phyloP scores from a whole-genome alignment of 2,113 vertebrate species.

The Pelodiscus sinensis region DNA sequence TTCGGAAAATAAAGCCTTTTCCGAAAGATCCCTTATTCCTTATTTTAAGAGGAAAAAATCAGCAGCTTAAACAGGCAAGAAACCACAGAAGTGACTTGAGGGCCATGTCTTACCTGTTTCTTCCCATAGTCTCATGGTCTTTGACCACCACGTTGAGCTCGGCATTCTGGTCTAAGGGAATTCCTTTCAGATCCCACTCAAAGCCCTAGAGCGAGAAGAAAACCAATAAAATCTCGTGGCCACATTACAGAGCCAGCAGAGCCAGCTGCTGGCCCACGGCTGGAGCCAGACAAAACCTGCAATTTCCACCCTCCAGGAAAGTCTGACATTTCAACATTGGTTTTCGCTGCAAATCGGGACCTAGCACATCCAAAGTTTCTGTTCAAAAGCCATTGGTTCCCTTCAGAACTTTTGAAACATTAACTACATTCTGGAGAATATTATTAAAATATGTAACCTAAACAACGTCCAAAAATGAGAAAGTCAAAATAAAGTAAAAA shows the following conservation, averaged over 20 bases:
- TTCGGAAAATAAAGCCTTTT: no score
- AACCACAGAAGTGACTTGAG: background rate
- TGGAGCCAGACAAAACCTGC: background rate
- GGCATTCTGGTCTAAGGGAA: constrained; percentile 85
- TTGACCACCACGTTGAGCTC: constrained; percentile 94
- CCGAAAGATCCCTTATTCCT: no score
- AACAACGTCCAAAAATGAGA: background rate
- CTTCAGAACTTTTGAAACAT: background rate
- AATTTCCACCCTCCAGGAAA: background rate
- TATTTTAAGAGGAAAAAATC: no score
- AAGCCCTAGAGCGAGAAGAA: constrained; percentile 82
- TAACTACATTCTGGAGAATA: background rate
- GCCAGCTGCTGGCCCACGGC: background rate
- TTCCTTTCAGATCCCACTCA: constrained; percentile 96
- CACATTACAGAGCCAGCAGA: background rate
- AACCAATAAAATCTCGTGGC: rapidly evolving
- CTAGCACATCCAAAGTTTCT: background rate
- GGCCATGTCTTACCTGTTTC: constrained; percentile 86
- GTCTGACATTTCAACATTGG: background rate
- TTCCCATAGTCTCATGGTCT: constrained; percentile 95
- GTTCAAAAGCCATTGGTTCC: background rate
- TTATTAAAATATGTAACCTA: background rate
- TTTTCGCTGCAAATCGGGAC: background rate
- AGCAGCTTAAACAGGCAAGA: background rate
- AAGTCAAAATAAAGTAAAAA: background rate